Percentiles rank a stretch among this genome's conserved stretches.
phyloP scores from a whole-genome alignment of 1,140 invertebrate genomes.

The Brachionus plicatilis region DNA sequence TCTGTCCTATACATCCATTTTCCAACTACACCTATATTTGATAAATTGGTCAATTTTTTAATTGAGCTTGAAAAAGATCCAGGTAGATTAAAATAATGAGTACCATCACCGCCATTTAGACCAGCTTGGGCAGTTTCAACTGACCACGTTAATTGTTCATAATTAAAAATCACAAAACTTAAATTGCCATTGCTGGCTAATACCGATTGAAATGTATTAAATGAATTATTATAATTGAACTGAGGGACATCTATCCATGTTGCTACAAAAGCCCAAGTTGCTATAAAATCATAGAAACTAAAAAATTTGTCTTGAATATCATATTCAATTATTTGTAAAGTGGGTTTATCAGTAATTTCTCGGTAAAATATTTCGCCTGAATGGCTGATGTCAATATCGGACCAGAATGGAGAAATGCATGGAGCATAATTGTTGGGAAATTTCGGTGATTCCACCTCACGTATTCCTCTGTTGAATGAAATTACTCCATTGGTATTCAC shows the following conservation, averaged over 20 bases:
- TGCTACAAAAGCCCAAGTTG: constrained; percentile 4
- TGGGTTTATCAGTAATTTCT: not conserved
- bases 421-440: not conserved
- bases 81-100: not conserved
- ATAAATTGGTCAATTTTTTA: not conserved
- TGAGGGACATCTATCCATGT: not conserved
- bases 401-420: not conserved
- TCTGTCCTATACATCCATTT: constrained; percentile 17
- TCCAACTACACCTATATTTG: not conserved
- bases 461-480: not conserved
- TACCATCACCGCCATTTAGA: not conserved
- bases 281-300: not conserved
- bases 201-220: constrained; percentile 38
- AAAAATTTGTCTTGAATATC: not conserved
- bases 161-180: constrained; percentile 40
- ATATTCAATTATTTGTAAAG: not conserved
- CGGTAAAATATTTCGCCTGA: not conserved
- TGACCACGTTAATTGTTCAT: constrained; percentile 27
- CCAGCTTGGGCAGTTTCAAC: not conserved
- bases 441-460: not conserved
- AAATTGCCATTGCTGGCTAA: not conserved
- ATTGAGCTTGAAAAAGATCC: not conserved
- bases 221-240: not conserved
- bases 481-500: constrained; percentile 4
- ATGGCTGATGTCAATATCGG: not conserved